Conservation (phyloP, 2,113 vertebrate species). For the Sminthopsis crassicaudata region DNA sequence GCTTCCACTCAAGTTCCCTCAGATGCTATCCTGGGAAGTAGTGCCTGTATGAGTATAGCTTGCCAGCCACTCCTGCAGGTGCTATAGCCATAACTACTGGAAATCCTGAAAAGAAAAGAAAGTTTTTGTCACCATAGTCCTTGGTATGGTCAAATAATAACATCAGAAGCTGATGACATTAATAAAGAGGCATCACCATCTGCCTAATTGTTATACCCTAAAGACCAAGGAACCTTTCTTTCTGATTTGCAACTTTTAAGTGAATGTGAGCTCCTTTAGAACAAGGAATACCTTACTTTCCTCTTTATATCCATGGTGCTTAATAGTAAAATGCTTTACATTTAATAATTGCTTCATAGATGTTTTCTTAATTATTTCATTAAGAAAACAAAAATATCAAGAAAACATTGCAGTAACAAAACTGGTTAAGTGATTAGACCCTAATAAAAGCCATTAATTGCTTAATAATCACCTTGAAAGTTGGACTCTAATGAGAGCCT, state of each 20-base stretch:
- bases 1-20: neutral
- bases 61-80: neutral
- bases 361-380: neutral
- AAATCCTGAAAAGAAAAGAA: neutral
- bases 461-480: neutral
- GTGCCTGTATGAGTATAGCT: fast-evolving
- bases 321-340: neutral
- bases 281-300: neutral
- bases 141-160: neutral
- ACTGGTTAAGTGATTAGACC: neutral
- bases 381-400: neutral
- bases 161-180: neutral
- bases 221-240: neutral
- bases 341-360: neutral
- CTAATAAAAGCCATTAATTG: neutral
- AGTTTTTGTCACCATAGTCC: neutral
- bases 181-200: neutral
- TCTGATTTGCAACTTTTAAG: neutral
- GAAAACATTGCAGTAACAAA: neutral
- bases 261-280: neutral
- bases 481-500: neutral
- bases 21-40: neutral
- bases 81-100: neutral
- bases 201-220: neutral
- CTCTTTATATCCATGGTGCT: neutral